Evolutionary conservation across 2,797 vertebrate species (phyloP).

Genomic region (Anguilla pacifica): DNA sequence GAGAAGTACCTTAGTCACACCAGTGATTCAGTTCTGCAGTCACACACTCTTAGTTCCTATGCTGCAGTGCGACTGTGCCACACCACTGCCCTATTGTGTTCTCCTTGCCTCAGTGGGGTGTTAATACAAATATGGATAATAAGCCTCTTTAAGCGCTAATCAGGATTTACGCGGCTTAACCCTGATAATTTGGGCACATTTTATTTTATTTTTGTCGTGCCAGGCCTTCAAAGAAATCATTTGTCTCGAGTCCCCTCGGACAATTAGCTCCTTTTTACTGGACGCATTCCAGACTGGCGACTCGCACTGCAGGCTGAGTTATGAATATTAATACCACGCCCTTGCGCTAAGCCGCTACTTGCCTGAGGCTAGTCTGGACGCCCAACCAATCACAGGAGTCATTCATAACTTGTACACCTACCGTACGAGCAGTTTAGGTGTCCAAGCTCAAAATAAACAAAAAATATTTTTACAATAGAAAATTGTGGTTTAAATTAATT

Average conservation of each 20-base stretch:
- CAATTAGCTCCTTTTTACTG: not conserved
- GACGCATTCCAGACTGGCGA: not conserved
- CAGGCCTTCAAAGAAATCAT: not conserved
- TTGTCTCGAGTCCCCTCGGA: not conserved
- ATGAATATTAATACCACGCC: not conserved
- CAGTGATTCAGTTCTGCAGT: not conserved
- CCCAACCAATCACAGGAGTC: not conserved
- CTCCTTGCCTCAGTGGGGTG: not conserved
- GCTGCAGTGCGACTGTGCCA: not conserved
- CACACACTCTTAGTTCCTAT: not conserved
- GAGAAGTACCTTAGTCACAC: conserved; percentile 24
- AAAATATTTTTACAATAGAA: no score
- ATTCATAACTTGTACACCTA: not conserved
- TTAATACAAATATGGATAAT: conserved; percentile 51
- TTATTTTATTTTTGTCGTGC: not conserved
- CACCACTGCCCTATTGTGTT: not conserved
- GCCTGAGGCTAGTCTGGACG: not conserved
- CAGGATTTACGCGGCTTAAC: conserved; percentile 58
- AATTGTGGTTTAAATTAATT: not conserved
- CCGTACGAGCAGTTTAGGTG: not conserved
- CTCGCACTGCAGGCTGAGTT: not conserved
- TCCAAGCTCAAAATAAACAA: not conserved
- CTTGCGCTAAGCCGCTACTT: not conserved
- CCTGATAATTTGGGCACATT: conserved; percentile 8
- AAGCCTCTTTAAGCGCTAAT: conserved; percentile 36